Conservation (phyloP, 1,140 invertebrate species). For the Bombyx mori region ASM3026992v2 NC_085109.1:6957501-6958000, state of each 20-base stretch:
- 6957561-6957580: too few relatives aligned
- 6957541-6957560: too few relatives aligned
- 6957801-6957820: conserved; percentile 77
- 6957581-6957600: too few relatives aligned
- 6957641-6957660: too few relatives aligned
- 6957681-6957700: conserved; percentile 68
- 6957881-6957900: conserved; percentile 70
- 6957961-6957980: conserved; percentile 73
- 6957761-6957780: conserved; percentile 70
- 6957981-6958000: conserved; percentile 78
- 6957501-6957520: too few relatives aligned
- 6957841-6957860: conserved; percentile 70
- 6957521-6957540: too few relatives aligned
- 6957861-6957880: conserved; percentile 74
- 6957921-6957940: conserved; percentile 52
- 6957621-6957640: too few relatives aligned
- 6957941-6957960: conserved; percentile 59
- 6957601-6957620: too few relatives aligned
- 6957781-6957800: conserved; percentile 73
- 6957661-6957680: conserved; percentile 10
- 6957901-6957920: conserved; percentile 60
- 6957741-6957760: conserved; percentile 78
- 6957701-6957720: conserved; percentile 71
- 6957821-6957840: conserved; percentile 71
- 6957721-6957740: conserved; percentile 77